phyloP scores from a whole-genome alignment of 2,113 vertebrate species.

The Sprattus sprattus region DNA sequence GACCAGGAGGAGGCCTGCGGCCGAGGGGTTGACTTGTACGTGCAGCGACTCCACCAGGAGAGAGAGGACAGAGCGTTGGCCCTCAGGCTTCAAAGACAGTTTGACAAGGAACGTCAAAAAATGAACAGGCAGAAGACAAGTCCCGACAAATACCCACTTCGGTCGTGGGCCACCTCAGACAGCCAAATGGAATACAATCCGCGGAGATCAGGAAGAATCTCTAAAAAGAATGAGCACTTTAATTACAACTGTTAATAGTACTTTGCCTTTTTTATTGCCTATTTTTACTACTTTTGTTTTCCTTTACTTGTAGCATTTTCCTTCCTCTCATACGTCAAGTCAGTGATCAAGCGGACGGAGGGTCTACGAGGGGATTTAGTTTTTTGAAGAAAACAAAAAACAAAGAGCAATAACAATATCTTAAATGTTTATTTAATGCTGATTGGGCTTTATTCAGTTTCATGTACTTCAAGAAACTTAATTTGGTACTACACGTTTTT shows the following conservation, averaged over 20 bases:
- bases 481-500: neutral
- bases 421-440: neutral
- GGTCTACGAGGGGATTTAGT: neutral
- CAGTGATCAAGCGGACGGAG: neutral
- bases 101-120: slow-evolving; percentile 78
- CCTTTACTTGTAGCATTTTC: slow-evolving; percentile 1
- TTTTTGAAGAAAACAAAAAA: neutral
- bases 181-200: slow-evolving; percentile 55
- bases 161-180: slow-evolving; percentile 80
- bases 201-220: slow-evolving; percentile 67
- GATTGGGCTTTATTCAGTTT: neutral
- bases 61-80: slow-evolving; percentile 82
- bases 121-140: slow-evolving; percentile 67
- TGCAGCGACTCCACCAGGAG: slow-evolving; percentile 75
- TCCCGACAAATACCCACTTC: slow-evolving; percentile 81
- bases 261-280: neutral
- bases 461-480: neutral
- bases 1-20: slow-evolving; percentile 21
- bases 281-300: slow-evolving; percentile 2
- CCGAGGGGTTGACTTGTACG: slow-evolving; percentile 52
- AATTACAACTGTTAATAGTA: slow-evolving; percentile 42
- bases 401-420: neutral
- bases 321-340: neutral
- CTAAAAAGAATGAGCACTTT: slow-evolving; percentile 57
- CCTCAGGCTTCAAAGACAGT: slow-evolving; percentile 81